Evolutionary conservation across 2,113 vertebrate species (phyloP).

Genomic region (Dromiciops gliroides): DNA sequence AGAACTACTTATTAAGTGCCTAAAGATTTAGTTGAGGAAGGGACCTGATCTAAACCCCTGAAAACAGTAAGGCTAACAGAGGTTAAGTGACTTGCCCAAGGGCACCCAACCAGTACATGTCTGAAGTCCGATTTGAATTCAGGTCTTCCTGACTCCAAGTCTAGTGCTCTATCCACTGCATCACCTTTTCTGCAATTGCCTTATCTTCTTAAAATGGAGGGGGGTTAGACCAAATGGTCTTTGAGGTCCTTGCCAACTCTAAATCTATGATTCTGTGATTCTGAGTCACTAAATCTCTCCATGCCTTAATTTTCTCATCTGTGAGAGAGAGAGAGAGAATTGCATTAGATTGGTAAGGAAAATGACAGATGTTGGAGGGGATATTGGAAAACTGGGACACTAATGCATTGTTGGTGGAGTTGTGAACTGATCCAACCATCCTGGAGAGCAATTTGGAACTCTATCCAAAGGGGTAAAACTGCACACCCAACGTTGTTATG

Average conservation of each 20-base stretch:
- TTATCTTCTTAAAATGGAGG: neutral
- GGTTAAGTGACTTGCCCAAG: neutral
- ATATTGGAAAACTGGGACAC: neutral
- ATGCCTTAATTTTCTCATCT: neutral
- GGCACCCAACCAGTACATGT: too few species aligned
- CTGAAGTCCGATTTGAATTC: neutral
- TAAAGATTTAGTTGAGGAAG: neutral
- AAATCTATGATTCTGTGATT: neutral
- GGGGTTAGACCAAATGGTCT: neutral
- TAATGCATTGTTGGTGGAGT: neutral
- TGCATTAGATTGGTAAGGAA: neutral
- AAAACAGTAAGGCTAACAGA: neutral
- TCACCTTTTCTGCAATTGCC: too few species aligned
- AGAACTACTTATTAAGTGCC: slow-evolving; percentile 5
- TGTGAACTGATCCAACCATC: neutral
- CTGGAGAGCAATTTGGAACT: neutral
- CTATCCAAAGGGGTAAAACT: too few species aligned
- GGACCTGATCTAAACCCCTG: neutral
- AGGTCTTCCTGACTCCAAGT: neutral
- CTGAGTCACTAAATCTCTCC: neutral
- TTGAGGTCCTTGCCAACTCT: neutral
- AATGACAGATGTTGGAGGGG: neutral
- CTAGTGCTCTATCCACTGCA: neutral
- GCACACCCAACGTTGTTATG: neutral
- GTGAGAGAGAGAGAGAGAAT: neutral